A percentile compares a stretch with the other conserved stretches of the same genome.
Conservation (phyloP, 2,797 vertebrate genomes). For the Otolemur crassicaudatus region DNA sequence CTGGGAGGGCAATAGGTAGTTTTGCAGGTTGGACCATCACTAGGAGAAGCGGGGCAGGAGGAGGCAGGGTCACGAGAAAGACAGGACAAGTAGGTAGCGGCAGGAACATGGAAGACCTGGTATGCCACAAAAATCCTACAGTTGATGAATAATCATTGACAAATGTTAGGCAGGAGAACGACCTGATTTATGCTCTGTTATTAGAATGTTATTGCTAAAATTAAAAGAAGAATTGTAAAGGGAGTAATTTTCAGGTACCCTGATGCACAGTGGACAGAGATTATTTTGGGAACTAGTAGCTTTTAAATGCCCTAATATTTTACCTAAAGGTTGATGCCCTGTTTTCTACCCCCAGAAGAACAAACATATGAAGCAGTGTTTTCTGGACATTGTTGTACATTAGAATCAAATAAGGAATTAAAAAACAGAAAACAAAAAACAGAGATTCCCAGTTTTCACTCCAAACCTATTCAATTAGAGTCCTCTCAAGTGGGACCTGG, state of each 20-base stretch:
- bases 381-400: neutral
- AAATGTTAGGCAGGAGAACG: neutral
- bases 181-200: neutral
- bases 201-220: neutral
- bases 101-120: neutral
- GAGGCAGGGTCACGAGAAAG: neutral
- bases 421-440: neutral
- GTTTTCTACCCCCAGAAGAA: neutral
- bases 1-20: neutral
- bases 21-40: neutral
- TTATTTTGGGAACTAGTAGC: neutral
- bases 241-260: neutral
- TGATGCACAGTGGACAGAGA: neutral
- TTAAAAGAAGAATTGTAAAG: neutral
- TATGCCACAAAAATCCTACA: neutral
- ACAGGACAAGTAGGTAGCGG: neutral
- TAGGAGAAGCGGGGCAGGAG: neutral
- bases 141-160: neutral
- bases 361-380: neutral
- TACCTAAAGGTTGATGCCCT: neutral
- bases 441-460: neutral
- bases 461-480: neutral
- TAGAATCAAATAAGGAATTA: neutral
- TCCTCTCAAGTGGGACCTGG: neutral
- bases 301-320: slow-evolving; percentile 3